phyloP scores from a whole-genome alignment of 2,888 invertebrate species.

The Lomographa bimaculata region DNA sequence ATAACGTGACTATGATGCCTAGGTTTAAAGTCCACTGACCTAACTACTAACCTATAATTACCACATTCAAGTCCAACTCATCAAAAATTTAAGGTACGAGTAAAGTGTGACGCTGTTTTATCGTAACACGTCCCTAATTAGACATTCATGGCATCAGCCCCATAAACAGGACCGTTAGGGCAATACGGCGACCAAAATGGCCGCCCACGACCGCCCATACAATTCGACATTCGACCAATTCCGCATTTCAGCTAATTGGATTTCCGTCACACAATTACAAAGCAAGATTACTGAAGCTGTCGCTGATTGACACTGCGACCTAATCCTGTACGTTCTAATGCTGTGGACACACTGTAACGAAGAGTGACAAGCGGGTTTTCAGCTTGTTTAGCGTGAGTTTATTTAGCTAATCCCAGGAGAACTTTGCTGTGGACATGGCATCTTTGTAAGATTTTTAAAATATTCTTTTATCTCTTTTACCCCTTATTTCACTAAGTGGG shows the following conservation, averaged over 20 bases:
- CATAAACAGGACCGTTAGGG: slow-evolving; percentile 19
- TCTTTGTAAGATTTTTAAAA: no score
- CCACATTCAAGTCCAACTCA: no score
- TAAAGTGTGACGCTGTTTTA: slow-evolving; percentile 6
- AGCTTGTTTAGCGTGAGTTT: no score
- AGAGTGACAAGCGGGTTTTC: slow-evolving; percentile 7
- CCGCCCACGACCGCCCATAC: slow-evolving; percentile 23
- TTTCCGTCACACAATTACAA: slow-evolving; percentile 57
- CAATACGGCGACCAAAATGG: slow-evolving; percentile 16
- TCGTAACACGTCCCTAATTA: slow-evolving; percentile 9
- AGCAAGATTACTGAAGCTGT: slow-evolving; percentile 60
- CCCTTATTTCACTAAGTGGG: no score
- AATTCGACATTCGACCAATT: slow-evolving; percentile 21
- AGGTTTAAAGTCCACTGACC: no score
- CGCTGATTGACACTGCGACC: slow-evolving; percentile 60
- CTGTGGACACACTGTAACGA: slow-evolving; percentile 35
- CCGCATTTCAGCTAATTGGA: slow-evolving; percentile 47
- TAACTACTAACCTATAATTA: no score
- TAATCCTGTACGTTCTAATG: slow-evolving; percentile 52
- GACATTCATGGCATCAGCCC: slow-evolving; percentile 17
- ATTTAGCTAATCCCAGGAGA: no score
- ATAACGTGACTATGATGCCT: no score
- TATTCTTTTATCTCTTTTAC: no score
- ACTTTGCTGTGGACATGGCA: no score
- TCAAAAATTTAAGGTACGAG: no score